A percentile compares a stretch with the other conserved stretches of the same genome.
Evolutionary conservation across 2,888 invertebrate genomes (phyloP).

Genomic region (Cyclophora punctaria): DNA sequence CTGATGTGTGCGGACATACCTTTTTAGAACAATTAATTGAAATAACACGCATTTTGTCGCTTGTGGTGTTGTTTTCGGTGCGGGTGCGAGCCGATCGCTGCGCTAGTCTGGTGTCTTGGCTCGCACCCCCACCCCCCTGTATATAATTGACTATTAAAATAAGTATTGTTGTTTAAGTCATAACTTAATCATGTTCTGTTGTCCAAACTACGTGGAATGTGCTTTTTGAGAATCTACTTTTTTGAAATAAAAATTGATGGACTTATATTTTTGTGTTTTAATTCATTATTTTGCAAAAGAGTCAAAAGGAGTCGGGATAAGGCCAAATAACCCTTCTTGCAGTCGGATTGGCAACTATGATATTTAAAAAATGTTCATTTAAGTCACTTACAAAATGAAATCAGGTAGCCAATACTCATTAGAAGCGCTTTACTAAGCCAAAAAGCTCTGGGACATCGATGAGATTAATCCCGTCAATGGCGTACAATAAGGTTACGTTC

Average conservation of each 20-base stretch:
- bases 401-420: too few species aligned
- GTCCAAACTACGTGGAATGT: slow-evolving; percentile 31
- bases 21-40: not conserved
- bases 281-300: not conserved
- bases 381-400: too few species aligned
- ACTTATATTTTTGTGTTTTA: slow-evolving; percentile 25
- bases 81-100: not conserved
- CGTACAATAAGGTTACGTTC: too few species aligned
- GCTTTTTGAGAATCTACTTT: slow-evolving; percentile 49
- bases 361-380: too few species aligned
- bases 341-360: too few species aligned
- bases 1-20: not conserved
- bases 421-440: too few species aligned
- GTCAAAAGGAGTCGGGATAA: too few species aligned
- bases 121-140: not conserved
- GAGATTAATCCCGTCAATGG: too few species aligned
- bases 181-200: slow-evolving; percentile 37
- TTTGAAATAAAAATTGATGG: slow-evolving; percentile 54
- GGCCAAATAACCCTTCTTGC: too few species aligned
- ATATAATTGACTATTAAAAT: slow-evolving; percentile 1
- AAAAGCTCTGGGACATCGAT: too few species aligned
- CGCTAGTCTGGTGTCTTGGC: not conserved
- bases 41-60: not conserved
- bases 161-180: slow-evolving; percentile 28
- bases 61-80: not conserved